phyloP scores from a whole-genome alignment of 1,140 invertebrate species.

The Drosophila rufa region DNA sequence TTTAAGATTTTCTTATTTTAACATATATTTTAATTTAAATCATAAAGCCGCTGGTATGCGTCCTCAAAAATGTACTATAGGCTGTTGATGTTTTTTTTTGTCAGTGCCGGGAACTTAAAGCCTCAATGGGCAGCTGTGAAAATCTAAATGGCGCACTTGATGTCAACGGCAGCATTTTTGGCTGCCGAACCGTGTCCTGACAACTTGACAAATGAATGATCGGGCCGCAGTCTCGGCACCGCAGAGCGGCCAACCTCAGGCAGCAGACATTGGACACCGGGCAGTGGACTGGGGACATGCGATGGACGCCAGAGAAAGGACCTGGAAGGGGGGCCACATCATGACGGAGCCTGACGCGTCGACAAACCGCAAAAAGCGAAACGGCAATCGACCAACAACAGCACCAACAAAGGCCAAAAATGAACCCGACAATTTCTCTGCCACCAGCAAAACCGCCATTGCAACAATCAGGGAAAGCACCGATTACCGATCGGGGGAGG shows the following conservation, averaged over 20 bases:
- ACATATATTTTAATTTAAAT: no score
- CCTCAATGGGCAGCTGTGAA: slow-evolving; percentile 6
- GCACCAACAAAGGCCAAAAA: slow-evolving; percentile 37
- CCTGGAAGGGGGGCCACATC: slow-evolving; percentile 22
- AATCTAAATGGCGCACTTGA: slow-evolving; percentile 54
- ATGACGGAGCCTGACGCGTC: slow-evolving; percentile 62
- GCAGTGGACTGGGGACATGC: neutral
- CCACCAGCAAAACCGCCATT: slow-evolving; percentile 34
- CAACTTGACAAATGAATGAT: slow-evolving; percentile 80
- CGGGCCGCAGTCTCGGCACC: slow-evolving; percentile 58
- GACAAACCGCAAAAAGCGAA: slow-evolving; percentile 73
- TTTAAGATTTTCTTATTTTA: no score
- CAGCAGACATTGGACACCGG: slow-evolving; percentile 27
- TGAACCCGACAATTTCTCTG: slow-evolving; percentile 41
- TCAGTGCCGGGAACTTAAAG: neutral
- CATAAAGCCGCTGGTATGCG: neutral
- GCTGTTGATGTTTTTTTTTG: neutral
- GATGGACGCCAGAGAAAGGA: slow-evolving; percentile 16
- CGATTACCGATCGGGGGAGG: slow-evolving; percentile 59
- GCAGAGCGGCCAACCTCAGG: slow-evolving; percentile 67
- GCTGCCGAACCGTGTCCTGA: slow-evolving; percentile 50
- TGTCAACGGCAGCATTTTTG: slow-evolving; percentile 40
- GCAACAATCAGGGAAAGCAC: slow-evolving; percentile 59
- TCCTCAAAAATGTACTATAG: neutral
- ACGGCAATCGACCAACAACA: slow-evolving; percentile 47